Evolutionary conservation across 1,140 invertebrate genomes (phyloP), one percentile per base, ranked within the genome.

Genomic region (Hycleus cichorii): DNA sequence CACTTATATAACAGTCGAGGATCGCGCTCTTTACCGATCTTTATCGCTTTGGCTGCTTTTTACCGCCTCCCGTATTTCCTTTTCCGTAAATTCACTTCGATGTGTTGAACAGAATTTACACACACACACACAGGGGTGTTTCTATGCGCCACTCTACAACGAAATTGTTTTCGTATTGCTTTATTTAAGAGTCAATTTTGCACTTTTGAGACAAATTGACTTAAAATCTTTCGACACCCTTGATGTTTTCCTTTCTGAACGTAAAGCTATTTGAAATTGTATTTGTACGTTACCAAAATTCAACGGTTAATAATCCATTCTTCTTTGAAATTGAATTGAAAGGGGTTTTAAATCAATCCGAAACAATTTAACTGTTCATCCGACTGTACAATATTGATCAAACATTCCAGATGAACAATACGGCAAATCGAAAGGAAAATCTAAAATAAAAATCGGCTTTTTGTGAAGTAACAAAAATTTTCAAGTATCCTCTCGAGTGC

Each of bases 1-100:
- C 60, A 62, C 55, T 62, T 62, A 62, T 58, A 55, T 58, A 49
- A 56, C 60, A 62, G 60, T 58, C 56, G 60, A 58, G 45, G 49
- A 62, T 62, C 55, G 55, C 43, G 46, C 47, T 58, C 60, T 62
- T 58, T 62, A 27, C 55, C 26, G 55, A 58, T 58, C 56, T 62
- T 58, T 62, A 54, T 53, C 54, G 54, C 49, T 57, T 49, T 49
- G 27, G 55, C 55, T 40, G 47, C 47, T 61, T 61, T 63, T 63
- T 63, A 63, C 51, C 45, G 58, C 49, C 43, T 63, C 47, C 62
- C 55, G 50, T 60, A 58, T 59, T 59, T 63, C 57, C 51, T 32
- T 32, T 7, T 32, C 32, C 32, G 4, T 3, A 32, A 32, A 32
- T 32, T 32, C 32, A 32, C 7, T 32, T 32, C 32, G 32, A 32